A percentile compares a stretch with the other conserved stretches of the same genome.
These are phyloP conservation scores for Heptranchias perlo DNA, from an alignment of 2,113 vertebrate species.

Conservation along the genomic window DNA sequence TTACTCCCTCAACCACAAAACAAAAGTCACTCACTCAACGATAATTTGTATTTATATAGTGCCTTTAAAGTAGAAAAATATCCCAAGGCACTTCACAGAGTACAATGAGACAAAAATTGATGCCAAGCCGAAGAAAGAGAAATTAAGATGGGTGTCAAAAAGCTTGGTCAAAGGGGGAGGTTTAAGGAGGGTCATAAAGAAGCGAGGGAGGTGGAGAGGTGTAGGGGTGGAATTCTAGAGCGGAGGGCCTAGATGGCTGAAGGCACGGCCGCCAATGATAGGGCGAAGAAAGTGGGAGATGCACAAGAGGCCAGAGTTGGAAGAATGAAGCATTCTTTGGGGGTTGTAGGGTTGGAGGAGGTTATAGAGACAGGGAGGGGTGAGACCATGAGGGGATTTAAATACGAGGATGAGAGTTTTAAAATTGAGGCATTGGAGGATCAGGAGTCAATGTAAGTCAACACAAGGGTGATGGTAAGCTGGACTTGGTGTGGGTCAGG, in stretches of 20 bases:
- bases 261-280: too few relatives aligned
- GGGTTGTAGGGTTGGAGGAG: not conserved
- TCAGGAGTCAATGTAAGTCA: not conserved
- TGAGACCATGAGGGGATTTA: not conserved
- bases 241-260: not conserved
- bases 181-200: not conserved
- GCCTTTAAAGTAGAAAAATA: not conserved
- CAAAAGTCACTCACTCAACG: not conserved
- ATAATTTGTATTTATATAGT: not conserved
- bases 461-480: too few relatives aligned
- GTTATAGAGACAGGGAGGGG: not conserved
- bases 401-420: not conserved
- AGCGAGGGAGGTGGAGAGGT: not conserved
- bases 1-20: not conserved
- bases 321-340: not conserved
- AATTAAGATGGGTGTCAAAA: not conserved
- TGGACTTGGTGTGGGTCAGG: not conserved
- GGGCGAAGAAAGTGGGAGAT: not conserved
- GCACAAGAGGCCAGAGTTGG: not conserved
- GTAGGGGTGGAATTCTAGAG: not conserved
- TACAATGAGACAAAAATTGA: not conserved
- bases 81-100: not conserved
- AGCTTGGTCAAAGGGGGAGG: not conserved
- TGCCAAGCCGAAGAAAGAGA: not conserved
- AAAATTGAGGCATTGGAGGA: not conserved